These are phyloP conservation scores for Lithophane semibrunnea DNA, from an alignment of 2,888 invertebrate species.

Conservation along the genomic window DNA sequence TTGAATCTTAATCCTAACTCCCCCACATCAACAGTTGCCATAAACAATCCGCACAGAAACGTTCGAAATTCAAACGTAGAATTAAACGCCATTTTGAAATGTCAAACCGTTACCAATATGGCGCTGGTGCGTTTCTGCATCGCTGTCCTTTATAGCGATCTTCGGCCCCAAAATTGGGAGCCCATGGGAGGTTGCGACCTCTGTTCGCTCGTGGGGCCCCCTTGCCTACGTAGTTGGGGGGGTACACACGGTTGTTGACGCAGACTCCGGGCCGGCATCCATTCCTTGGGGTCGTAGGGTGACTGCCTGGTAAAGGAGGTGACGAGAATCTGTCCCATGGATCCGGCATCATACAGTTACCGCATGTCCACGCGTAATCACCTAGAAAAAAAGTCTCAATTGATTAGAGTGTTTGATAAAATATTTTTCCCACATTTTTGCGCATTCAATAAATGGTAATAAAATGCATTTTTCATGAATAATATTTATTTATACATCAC, in stretches of 20 bases:
- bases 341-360: slow-evolving; percentile 80
- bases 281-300: slow-evolving; percentile 82
- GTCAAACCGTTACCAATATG: slow-evolving; percentile 81
- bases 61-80: slow-evolving; percentile 62
- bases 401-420: slow-evolving; percentile 6
- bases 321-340: slow-evolving; percentile 82
- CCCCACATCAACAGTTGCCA: slow-evolving; percentile 23
- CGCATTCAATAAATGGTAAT: slow-evolving; percentile 32
- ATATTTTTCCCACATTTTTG: neutral
- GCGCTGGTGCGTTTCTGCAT: slow-evolving; percentile 82
- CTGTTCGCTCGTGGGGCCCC: slow-evolving; percentile 75
- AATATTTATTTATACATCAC: slow-evolving; percentile 87
- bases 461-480: slow-evolving; percentile 74
- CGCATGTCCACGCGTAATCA: slow-evolving; percentile 83
- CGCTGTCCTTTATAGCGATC: slow-evolving; percentile 85
- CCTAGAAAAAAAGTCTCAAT: slow-evolving; percentile 72
- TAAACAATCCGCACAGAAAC: slow-evolving; percentile 49
- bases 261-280: slow-evolving; percentile 84
- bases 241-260: slow-evolving; percentile 76
- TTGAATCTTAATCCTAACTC: neutral
- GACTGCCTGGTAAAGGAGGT: slow-evolving; percentile 78
- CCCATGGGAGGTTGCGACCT: slow-evolving; percentile 85
- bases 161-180: slow-evolving; percentile 79
- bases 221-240: slow-evolving; percentile 77
- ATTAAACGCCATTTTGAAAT: slow-evolving; percentile 53